phyloP scores from a whole-genome alignment of 1,140 invertebrate species.

The Steinernema khuongi region DNA sequence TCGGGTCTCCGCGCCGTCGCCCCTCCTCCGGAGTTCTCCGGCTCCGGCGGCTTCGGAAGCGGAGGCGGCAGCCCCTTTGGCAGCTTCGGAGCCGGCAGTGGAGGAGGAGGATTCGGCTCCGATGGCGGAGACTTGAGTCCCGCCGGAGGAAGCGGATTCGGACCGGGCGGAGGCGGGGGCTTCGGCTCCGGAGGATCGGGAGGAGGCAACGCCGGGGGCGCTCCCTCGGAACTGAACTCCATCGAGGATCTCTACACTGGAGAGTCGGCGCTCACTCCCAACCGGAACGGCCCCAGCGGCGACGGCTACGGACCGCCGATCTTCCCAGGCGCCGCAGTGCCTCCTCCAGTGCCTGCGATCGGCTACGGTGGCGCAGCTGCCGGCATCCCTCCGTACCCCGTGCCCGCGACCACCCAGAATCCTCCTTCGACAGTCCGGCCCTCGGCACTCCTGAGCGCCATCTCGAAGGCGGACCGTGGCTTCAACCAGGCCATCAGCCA shows the following conservation, averaged over 20 bases:
- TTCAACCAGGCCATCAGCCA: slow-evolving; percentile 58
- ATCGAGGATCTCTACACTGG: slow-evolving; percentile 54
- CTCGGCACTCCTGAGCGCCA: slow-evolving; percentile 50
- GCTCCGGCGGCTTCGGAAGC: slow-evolving; percentile 22
- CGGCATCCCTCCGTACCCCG: slow-evolving; percentile 43
- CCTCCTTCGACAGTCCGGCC: slow-evolving; percentile 47
- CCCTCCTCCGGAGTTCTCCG: slow-evolving; percentile 52
- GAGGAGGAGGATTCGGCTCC: not conserved
- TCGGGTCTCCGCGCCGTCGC: slow-evolving; percentile 55
- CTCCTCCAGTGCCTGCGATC: slow-evolving; percentile 47
- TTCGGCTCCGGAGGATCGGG: slow-evolving; percentile 32
- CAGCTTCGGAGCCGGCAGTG: slow-evolving; percentile 29
- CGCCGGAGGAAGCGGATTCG: slow-evolving; percentile 18
- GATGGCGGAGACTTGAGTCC: slow-evolving; percentile 26
- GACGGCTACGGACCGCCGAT: slow-evolving; percentile 57
- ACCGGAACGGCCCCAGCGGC: slow-evolving; percentile 51
- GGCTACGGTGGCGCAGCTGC: slow-evolving; percentile 50
- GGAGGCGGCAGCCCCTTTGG: slow-evolving; percentile 27
- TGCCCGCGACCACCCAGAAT: slow-evolving; percentile 38
- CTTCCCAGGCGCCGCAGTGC: slow-evolving; percentile 44
- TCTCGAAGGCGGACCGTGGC: slow-evolving; percentile 55
- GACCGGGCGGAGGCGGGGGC: slow-evolving; percentile 20
- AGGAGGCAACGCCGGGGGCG: not conserved
- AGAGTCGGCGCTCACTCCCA: slow-evolving; percentile 53
- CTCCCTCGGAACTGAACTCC: slow-evolving; percentile 9